Conservation (phyloP, 2,888 invertebrate species). For the Ectemnius lituratus region DNA sequence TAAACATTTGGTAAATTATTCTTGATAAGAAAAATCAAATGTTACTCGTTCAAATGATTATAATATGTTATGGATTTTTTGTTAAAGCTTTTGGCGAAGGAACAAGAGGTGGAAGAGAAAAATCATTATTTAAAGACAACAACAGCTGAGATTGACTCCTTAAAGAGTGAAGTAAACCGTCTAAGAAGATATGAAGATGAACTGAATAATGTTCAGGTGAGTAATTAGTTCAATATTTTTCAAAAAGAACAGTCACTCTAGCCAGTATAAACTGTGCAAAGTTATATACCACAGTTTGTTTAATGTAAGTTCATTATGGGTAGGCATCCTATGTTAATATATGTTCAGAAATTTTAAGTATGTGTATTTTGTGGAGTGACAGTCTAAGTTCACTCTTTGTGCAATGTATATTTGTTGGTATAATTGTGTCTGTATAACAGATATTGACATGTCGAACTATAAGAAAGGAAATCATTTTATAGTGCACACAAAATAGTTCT, state of each 20-base stretch:
- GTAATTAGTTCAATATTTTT: slow-evolving; percentile 41
- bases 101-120: slow-evolving; percentile 82
- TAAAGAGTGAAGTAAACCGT: slow-evolving; percentile 82
- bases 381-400: too few relatives aligned
- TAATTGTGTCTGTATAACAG: too few relatives aligned
- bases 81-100: slow-evolving; percentile 76
- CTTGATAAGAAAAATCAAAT: slow-evolving; percentile 6
- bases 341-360: too few relatives aligned
- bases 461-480: slow-evolving; percentile 13
- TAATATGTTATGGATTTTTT: slow-evolving; percentile 10
- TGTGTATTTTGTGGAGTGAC: too few relatives aligned
- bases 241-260: neutral
- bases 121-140: slow-evolving; percentile 81
- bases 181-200: slow-evolving; percentile 83
- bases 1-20: slow-evolving; percentile 82
- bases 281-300: too few relatives aligned
- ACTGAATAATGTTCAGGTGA: slow-evolving; percentile 84
- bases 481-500: slow-evolving; percentile 7
- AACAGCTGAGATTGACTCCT: slow-evolving; percentile 81
- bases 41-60: too few relatives aligned
- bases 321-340: too few relatives aligned
- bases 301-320: too few relatives aligned
- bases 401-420: neutral
- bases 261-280: too few relatives aligned
- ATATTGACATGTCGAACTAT: too few relatives aligned